Conservation (phyloP, 2,113 vertebrate genomes). For the Ivindomyrus marchei region DNA sequence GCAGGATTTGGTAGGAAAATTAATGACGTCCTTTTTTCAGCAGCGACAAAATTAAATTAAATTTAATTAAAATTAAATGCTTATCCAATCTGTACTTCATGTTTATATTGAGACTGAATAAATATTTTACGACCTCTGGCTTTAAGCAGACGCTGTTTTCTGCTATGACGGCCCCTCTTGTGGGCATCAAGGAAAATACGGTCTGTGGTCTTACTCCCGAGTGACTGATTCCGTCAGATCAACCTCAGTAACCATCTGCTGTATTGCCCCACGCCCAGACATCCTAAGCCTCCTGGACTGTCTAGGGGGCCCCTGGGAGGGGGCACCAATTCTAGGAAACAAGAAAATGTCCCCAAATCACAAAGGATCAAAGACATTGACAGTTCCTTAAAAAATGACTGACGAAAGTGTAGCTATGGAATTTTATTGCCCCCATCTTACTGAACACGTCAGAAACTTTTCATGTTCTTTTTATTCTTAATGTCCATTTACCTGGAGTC, state of each 20-base stretch:
- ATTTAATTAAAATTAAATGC: neutral
- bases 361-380: neutral
- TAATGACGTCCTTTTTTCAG: neutral
- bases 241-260: neutral
- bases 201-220: neutral
- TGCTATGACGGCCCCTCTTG: neutral
- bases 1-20: neutral
- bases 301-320: neutral
- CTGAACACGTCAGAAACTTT: neutral
- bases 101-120: neutral
- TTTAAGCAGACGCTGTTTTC: neutral
- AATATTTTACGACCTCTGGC: neutral
- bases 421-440: neutral
- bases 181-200: neutral
- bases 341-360: neutral
- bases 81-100: neutral
- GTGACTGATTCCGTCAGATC: neutral
- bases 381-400: neutral
- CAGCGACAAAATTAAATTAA: too few relatives aligned
- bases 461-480: neutral
- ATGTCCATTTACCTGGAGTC: neutral
- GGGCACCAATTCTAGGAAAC: neutral
- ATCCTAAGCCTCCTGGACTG: neutral
- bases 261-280: neutral
- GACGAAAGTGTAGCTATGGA: neutral